Percentiles rank a stretch among this genome's conserved stretches.
These are phyloP conservation scores for Andrena bucephala DNA, from an alignment of 2,888 invertebrate species.

Conservation along the genomic window DNA sequence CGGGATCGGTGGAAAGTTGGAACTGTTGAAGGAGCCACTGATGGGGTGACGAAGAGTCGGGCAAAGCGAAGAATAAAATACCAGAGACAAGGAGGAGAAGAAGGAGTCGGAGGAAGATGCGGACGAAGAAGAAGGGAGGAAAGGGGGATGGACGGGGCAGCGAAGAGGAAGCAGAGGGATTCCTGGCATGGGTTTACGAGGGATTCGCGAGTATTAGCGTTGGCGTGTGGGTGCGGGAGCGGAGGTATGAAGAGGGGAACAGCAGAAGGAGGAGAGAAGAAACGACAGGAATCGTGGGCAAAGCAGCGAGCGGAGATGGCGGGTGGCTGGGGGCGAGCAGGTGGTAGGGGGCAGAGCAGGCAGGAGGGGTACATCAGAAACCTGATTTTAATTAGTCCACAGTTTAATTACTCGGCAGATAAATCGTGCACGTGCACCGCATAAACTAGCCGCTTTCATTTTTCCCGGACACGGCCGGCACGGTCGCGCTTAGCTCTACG, in stretches of 20 bases:
- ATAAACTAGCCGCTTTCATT: conserved; percentile 85
- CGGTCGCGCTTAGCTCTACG: conserved; percentile 80
- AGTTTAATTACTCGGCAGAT: conserved; percentile 85
- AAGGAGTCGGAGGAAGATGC: background rate
- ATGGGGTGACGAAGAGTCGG: background rate
- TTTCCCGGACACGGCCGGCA: conserved; percentile 80
- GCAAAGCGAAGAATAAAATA: conserved; percentile 20
- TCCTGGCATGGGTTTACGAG: conserved; percentile 40
- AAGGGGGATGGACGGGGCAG: background rate
- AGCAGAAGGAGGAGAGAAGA: conserved; percentile 39
- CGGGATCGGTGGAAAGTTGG: background rate
- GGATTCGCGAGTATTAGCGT: conserved; percentile 25
- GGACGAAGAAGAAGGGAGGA: background rate
- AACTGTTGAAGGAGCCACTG: background rate
- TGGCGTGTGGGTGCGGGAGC: conserved; percentile 29
- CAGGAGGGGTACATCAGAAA: conserved; percentile 83
- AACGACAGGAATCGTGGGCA: conserved; percentile 53
- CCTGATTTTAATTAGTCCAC: conserved; percentile 85
- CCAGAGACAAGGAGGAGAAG: conserved; percentile 18
- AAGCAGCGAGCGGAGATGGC: conserved; percentile 17
- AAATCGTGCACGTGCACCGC: conserved; percentile 85
- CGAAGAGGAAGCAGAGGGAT: conserved; percentile 2
- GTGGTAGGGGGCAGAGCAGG: conserved; percentile 31
- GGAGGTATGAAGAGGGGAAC: conserved; percentile 1
- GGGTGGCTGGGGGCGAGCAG: conserved; percentile 56